phyloP scores from a whole-genome alignment of 2,888 invertebrate species.

The Drosophila putrida region DNA sequence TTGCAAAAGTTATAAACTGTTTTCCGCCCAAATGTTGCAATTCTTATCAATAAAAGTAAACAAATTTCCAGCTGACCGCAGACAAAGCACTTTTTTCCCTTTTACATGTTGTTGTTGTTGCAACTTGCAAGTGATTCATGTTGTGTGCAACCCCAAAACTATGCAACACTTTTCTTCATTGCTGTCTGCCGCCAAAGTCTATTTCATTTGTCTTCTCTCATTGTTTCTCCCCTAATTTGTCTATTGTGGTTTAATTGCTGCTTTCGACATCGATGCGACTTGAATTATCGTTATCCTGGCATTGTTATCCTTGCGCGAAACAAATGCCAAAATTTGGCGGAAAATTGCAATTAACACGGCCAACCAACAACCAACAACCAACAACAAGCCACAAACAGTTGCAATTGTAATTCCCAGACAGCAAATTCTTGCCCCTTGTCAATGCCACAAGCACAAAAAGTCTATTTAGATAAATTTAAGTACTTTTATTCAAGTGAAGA shows the following conservation, averaged over 20 bases:
- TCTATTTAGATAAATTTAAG: not conserved
- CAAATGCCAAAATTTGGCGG: constrained; percentile 44
- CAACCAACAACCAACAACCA: constrained; percentile 4
- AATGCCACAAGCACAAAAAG: not conserved
- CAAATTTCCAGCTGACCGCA: constrained; percentile 55
- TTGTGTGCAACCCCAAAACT: constrained; percentile 42
- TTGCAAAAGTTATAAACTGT: constrained; percentile 55
- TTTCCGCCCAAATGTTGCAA: constrained; percentile 45
- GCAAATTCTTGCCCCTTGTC: constrained; percentile 11
- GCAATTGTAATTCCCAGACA: constrained; percentile 19
- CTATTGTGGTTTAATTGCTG: constrained; percentile 47
- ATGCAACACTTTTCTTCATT: constrained; percentile 45
- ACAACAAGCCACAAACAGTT: constrained; percentile 7
- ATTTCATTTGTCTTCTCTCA: not conserved
- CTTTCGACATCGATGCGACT: constrained; percentile 37
- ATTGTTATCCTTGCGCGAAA: constrained; percentile 13
- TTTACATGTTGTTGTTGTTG: not conserved
- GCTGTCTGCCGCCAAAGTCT: constrained; percentile 39
- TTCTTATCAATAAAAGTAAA: constrained; percentile 65
- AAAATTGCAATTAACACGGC: constrained; percentile 69
- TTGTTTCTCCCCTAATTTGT: not conserved
- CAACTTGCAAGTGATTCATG: constrained; percentile 45
- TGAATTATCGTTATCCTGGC: constrained; percentile 36
- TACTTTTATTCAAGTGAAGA: no score
- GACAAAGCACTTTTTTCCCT: constrained; percentile 47